These are phyloP conservation scores for Lipophrys pholis DNA, from an alignment of 2,113 vertebrate genomes.

Conservation along the genomic window DNA sequence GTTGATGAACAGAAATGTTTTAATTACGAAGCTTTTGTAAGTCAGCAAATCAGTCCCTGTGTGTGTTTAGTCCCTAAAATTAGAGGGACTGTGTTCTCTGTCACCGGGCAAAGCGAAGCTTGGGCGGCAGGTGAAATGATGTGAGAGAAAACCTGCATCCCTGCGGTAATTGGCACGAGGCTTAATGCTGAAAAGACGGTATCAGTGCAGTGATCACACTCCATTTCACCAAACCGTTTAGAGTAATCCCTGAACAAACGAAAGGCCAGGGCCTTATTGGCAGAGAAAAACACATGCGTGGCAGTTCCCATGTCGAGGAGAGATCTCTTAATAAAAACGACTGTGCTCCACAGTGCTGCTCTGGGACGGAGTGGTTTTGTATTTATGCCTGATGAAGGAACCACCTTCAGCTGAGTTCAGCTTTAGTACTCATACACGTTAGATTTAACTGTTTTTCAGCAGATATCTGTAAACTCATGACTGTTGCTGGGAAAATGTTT, in stretches of 20 bases:
- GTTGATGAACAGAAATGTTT: not conserved
- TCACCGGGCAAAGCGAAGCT: conserved; percentile 34
- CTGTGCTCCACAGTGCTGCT: not conserved
- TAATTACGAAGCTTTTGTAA: not conserved
- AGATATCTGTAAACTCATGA: no score
- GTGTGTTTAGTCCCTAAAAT: conserved; percentile 9
- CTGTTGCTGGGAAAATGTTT: no score
- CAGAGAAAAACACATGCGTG: conserved; percentile 35
- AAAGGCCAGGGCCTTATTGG: conserved; percentile 18
- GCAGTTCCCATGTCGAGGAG: conserved; percentile 12
- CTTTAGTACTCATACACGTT: no score
- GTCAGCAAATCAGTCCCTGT: conserved; percentile 9
- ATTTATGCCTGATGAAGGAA: not conserved
- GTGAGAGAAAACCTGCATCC: conserved; percentile 19
- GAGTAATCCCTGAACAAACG: conserved; percentile 55
- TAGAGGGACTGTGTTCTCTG: not conserved
- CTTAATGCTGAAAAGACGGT: conserved; percentile 44
- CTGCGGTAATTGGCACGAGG: conserved; percentile 15
- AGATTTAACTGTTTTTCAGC: no score
- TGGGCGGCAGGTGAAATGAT: conserved; percentile 13
- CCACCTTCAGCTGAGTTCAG: not conserved
- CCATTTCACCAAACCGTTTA: conserved; percentile 46
- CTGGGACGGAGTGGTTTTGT: not conserved
- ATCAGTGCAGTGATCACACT: conserved; percentile 42
- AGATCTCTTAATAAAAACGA: conserved; percentile 8